Percentiles rank a stretch among this genome's conserved stretches.
Evolutionary conservation across 2,797 vertebrate genomes (phyloP).

Genomic region (Phoeniculus purpureus): DNA sequence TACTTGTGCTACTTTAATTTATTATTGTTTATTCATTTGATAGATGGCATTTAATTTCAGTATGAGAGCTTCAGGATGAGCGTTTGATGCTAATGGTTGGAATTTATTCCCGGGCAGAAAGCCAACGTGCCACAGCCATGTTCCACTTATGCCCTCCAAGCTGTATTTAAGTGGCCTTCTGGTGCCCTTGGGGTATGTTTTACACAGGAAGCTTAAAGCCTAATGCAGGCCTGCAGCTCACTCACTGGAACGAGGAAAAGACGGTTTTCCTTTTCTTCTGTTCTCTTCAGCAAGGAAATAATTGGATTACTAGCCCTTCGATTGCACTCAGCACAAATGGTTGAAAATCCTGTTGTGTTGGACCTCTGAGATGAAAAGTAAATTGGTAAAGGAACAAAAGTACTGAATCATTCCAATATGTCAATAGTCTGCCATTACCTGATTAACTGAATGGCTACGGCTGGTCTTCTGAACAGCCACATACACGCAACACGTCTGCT

Average conservation of each 20-base stretch:
- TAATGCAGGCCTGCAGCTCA: neutral
- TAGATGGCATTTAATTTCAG: conserved; percentile 56
- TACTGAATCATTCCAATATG: neutral
- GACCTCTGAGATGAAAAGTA: neutral
- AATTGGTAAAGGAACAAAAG: conserved; percentile 12
- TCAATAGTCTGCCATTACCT: neutral
- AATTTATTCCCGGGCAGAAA: conserved; percentile 39
- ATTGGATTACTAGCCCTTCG: conserved; percentile 8
- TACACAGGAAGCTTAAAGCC: conserved; percentile 2
- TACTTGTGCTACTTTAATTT: conserved; percentile 27
- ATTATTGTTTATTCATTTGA: conserved; percentile 62
- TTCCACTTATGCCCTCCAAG: conserved; percentile 23
- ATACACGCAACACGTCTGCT: neutral
- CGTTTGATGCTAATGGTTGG: conserved; percentile 40
- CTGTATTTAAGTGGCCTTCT: conserved; percentile 43
- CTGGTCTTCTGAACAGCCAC: neutral
- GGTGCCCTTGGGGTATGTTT: conserved; percentile 34
- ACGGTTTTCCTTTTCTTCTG: neutral
- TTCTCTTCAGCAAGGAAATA: conserved; percentile 31
- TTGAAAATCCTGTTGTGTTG: neutral
- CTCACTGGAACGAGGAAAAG: neutral
- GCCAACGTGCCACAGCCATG: neutral
- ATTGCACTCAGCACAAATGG: neutral
- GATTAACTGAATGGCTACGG: neutral
- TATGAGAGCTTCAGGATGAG: conserved; percentile 21